Evolutionary conservation across 2,888 invertebrate genomes (phyloP), one percentile per base, ranked within the genome.

Genomic region (Megaustenia siamemsis): DNA sequence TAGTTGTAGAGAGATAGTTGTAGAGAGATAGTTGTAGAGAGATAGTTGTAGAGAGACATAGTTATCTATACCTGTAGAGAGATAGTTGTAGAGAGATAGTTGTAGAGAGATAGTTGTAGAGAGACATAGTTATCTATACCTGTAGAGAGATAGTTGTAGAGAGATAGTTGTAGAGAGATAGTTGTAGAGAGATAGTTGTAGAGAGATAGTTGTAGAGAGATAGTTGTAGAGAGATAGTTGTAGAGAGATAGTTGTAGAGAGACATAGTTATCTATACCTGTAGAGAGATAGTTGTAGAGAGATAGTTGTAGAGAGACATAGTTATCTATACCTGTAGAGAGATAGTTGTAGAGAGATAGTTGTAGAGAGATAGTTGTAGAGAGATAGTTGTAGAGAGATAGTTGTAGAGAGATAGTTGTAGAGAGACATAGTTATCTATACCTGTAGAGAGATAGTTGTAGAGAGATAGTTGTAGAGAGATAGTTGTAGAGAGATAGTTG

Each of bases 1-100:
- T n/a, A n/a, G n/a, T n/a, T n/a, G n/a, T n/a, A n/a, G n/a, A n/a
- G n/a, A n/a, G n/a, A n/a, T n/a, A n/a, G n/a, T n/a, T n/a, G n/a
- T n/a, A n/a, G n/a, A n/a, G n/a, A n/a, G n/a, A n/a, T n/a, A n/a
- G 49, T 32, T 28, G 21, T 43, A 75, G 75, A 66, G 60, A 75
- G n/a, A n/a, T n/a, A n/a, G n/a, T n/a, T n/a, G n/a, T n/a, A n/a
- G n/a, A n/a, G n/a, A n/a, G n/a, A n/a, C n/a, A n/a, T n/a, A n/a
- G n/a, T n/a, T n/a, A n/a, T n/a, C n/a, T n/a, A n/a, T n/a, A n/a
- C n/a, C n/a, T n/a, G n/a, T n/a, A n/a, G n/a, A n/a, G n/a, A n/a
- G n/a, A n/a, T n/a, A n/a, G n/a, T n/a, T n/a, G n/a, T 60, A 63
- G 76, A 60, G 82, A 82, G 82, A 75, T 12, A 43, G 56, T 24